These are phyloP conservation scores for Phylloscopus trochiloides DNA, from an alignment of 2,113 vertebrate species.

Conservation along the genomic window DNA sequence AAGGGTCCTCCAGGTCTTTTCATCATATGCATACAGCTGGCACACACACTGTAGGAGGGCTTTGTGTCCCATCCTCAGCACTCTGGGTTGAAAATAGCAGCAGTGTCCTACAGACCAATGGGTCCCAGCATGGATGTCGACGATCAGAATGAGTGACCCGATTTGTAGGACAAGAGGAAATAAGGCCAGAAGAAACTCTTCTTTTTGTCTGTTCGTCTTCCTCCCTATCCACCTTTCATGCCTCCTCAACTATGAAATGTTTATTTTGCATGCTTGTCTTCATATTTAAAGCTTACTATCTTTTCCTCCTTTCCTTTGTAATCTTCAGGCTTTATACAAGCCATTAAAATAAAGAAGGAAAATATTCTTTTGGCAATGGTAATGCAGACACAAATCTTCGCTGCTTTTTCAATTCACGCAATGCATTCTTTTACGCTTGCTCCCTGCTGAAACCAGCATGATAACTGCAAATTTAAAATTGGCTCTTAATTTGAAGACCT, in stretches of 20 bases:
- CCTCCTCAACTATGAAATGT: not conserved
- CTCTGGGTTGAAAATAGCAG: not conserved
- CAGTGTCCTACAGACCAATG: not conserved
- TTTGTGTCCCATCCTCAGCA: not conserved
- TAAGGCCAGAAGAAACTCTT: not conserved
- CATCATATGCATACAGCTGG: not conserved
- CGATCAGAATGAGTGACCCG: not conserved
- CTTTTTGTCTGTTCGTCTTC: not conserved
- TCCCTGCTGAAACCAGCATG: slow-evolving; percentile 28
- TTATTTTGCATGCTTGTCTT: not conserved
- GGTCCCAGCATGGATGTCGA: not conserved
- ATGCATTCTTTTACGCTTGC: not conserved
- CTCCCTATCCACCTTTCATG: not conserved
- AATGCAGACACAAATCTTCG: slow-evolving; percentile 9
- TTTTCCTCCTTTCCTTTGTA: not conserved
- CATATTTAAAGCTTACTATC: not conserved
- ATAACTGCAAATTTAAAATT: slow-evolving; percentile 35
- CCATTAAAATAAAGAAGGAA: not conserved
- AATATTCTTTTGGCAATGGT: slow-evolving; percentile 6
- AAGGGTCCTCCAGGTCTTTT: not conserved
- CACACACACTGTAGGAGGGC: not conserved
- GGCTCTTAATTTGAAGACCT: slow-evolving; percentile 40
- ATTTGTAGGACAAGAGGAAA: not conserved
- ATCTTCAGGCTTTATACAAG: not conserved
- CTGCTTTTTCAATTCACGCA: not conserved